Conservation (phyloP, 2,113 vertebrate species). For the Sinocyclocheilus anophthalmus region DNA sequence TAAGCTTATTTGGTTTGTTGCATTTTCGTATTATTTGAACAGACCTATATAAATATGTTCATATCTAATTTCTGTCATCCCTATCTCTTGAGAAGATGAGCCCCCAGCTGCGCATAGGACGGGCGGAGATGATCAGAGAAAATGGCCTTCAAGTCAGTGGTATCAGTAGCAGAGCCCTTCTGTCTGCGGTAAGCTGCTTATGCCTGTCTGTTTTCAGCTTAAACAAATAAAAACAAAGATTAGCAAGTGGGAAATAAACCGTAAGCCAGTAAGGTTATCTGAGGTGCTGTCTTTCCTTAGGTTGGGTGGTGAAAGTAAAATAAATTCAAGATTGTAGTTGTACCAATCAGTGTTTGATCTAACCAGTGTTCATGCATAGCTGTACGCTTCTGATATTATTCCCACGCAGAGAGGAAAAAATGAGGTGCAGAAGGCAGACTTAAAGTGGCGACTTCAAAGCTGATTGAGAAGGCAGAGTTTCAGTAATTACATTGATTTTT, state of each 20-base stretch:
- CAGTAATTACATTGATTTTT: neutral
- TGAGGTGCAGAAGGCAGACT: neutral
- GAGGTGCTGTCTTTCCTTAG: neutral
- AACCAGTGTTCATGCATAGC: neutral
- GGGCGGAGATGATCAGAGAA: neutral
- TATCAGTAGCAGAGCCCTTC: slow-evolving; percentile 4
- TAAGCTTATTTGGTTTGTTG: neutral
- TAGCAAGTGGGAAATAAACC: neutral
- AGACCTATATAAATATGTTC: slow-evolving; percentile 1
- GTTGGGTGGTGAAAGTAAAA: neutral
- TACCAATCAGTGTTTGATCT: neutral
- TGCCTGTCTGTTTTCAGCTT: neutral
- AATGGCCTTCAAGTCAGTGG: slow-evolving; percentile 26
- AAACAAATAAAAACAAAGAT: slow-evolving; percentile 13
- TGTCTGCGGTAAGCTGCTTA: slow-evolving; percentile 11
- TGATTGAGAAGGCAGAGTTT: neutral
- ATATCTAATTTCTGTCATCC: neutral
- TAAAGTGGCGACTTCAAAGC: neutral
- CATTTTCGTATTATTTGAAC: neutral
- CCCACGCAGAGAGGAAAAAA: neutral
- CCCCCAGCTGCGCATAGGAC: neutral
- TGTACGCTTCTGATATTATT: neutral
- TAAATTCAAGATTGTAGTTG: neutral
- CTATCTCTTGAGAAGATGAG: neutral
- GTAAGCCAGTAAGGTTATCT: neutral